Evolutionary conservation across 2,888 invertebrate genomes (phyloP), one percentile per base, ranked within the genome.

Genomic region (Desoria tigrina): DNA sequence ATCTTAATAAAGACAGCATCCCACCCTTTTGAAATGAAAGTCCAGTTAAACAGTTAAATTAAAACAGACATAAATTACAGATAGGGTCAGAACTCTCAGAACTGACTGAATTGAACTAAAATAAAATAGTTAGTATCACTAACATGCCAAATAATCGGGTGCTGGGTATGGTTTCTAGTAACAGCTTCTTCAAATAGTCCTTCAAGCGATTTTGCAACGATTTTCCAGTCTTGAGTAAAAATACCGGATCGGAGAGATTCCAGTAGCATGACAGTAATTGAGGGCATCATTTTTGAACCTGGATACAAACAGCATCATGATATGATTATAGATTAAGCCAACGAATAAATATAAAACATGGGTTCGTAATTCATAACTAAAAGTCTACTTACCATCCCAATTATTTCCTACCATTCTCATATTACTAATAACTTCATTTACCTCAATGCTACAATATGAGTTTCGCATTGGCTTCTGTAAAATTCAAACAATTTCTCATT

Each of bases 141-240:
- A 32, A 69, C 69, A 61, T 63, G 63, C 69, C 69, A 69, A 28
- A 66, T 2, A 21, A 64, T 32, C 68, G 62, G 32, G 11, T 32
- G 32, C 6, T 11, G 32, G 32, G 6, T 32, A 11, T 7, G 11
- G 32, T 4, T 32, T 4, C 32, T 4, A 32, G 32, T 7, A 32
- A 32, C 32, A 32, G 32, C 32, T 11, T 68, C 61, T 16, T 42
- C 55, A 7, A 54, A 14, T 1, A 63, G 18, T 14, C 63, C 65
- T 61, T 66, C 61, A 0, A 63, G 37, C 23, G 60, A 63, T 60
- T 69, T 65, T 1, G 59, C 51, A 37, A 68, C 56, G 6, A 50
- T 27, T 11, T 58, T 18, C 73, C 73, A 74, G 14, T 71, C 63
- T 55, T 71, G 73, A 14, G 26, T 53, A 58, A 66, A 63, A n/a